Percentiles rank a stretch among this genome's conserved stretches.
Conservation (phyloP, 2,113 vertebrate genomes). For the Elephas maximus region DNA sequence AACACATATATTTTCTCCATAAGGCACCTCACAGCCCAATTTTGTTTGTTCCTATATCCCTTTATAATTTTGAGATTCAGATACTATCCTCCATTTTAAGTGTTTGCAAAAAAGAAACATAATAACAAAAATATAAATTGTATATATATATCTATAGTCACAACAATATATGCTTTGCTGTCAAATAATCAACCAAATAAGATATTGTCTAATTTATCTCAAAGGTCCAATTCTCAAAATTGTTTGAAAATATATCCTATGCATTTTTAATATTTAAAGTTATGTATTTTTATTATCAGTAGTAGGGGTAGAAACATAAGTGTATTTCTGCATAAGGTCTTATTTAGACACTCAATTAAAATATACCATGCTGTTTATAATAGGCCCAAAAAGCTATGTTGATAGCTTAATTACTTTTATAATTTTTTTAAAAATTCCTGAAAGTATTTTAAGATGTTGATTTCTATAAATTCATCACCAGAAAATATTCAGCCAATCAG, state of each 20-base stretch:
- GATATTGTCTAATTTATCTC: not conserved
- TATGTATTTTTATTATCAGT: not conserved
- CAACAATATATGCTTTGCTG: not conserved
- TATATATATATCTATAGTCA: not conserved
- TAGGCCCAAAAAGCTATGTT: not conserved
- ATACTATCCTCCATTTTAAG: not conserved
- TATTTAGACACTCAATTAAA: not conserved
- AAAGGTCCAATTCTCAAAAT: not conserved
- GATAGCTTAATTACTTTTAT: not conserved
- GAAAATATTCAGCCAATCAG: not conserved
- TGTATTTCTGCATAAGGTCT: not conserved
- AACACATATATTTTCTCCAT: too few species aligned
- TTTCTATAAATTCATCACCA: not conserved
- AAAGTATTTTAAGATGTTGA: not conserved
- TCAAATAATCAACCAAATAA: not conserved
- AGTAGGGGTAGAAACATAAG: not conserved
- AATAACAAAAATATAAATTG: not conserved
- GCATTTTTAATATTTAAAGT: not conserved
- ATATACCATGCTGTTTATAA: not conserved
- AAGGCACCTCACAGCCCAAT: too few species aligned
- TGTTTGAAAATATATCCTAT: not conserved
- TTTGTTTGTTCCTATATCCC: not conserved
- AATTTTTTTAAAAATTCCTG: not conserved
- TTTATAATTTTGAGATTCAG: not conserved
- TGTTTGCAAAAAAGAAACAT: not conserved